A percentile compares a stretch with the other conserved stretches of the same genome.
phyloP scores from a whole-genome alignment of 1,140 invertebrate genomes.

The Penaeus vannamei region DNA sequence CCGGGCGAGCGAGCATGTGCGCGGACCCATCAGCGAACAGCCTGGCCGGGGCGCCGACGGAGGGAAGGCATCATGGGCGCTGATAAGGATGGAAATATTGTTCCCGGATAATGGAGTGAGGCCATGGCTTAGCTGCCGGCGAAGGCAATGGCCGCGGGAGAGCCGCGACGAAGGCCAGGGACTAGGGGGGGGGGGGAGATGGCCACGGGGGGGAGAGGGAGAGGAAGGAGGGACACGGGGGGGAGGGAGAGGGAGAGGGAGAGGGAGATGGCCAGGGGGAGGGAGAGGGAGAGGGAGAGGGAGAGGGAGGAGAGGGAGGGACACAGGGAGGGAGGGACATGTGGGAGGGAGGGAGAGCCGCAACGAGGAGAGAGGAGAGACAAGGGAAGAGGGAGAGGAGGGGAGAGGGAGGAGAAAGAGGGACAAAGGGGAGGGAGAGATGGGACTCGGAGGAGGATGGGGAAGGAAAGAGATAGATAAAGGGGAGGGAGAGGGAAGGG shows the following conservation, averaged over 20 bases:
- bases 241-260: background rate
- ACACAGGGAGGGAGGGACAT: too few relatives aligned
- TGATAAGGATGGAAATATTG: slow-evolving; percentile 36
- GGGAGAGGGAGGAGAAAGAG: background rate
- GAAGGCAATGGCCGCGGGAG: too few relatives aligned
- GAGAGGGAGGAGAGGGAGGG: too few relatives aligned
- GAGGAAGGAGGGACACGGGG: background rate
- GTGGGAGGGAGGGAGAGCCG: too few relatives aligned
- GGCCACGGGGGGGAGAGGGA: background rate
- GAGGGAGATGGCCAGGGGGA: background rate
- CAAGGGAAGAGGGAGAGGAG: background rate
- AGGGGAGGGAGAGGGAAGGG: background rate
- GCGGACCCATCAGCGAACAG: too few relatives aligned
- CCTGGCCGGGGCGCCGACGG: too few relatives aligned
- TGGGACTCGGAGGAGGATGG: background rate
- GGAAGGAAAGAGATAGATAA: background rate
- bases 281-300: background rate
- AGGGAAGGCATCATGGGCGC: too few relatives aligned
- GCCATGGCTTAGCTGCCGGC: background rate
- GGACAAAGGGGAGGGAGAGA: background rate
- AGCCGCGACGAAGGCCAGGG: background rate
- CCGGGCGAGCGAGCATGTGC: too few relatives aligned
- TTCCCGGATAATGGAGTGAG: slow-evolving; percentile 26
- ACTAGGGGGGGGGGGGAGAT: background rate
- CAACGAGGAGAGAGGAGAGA: background rate